Base-by-base conservation (phyloP, 2,113 vertebrate genomes). In the Bufo gargarizans region DNA sequence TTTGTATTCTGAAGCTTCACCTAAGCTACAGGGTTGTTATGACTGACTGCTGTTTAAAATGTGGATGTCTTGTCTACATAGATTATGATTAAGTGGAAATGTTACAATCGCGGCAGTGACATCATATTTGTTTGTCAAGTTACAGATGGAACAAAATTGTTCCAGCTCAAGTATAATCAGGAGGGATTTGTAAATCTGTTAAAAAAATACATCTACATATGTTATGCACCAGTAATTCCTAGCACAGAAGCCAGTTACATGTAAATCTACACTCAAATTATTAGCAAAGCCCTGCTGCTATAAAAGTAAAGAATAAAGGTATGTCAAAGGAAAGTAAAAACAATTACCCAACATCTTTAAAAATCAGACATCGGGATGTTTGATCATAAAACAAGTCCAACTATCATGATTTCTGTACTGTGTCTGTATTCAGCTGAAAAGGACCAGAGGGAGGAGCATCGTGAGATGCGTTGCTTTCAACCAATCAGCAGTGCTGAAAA, bases 41-140 rank as follows among this genome's bases (percentile, higher is more conserved):
- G 79, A 84, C 58, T 83, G 61, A 67, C 82, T 55, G 49, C 20
- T 33, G 63, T 69, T 84, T 69, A n/a, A 84, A 84, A 84, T 22
- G 63, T 20, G 47, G 12, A n/a, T 65, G 6, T 9, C 61, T 83
- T 53, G 45, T 83, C 81, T 83, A n/a, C 1, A n/a, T 67, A 83
- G 81, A 83, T 83, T 83, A 83, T 13, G 19, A 47, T 49, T 63
- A 50, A 65, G 81, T 50, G 81, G 81, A 83, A 53, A 33, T 12
- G 45, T 67, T 71, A 69, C 63, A 55, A 53, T 67, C 82, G 10
- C 63, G 8, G 16, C 6, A 49, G 65, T 71, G 82, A 84, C 43
- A 84, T 84, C 82, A 71, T 84, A 55, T 55, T 10, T 84, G 47
- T 33, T 84, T 84, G 82, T 84, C 82, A 71, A 33, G 82, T 84